Conservation (phyloP, 2,113 vertebrate species). For the Menidia beryllina region DNA sequence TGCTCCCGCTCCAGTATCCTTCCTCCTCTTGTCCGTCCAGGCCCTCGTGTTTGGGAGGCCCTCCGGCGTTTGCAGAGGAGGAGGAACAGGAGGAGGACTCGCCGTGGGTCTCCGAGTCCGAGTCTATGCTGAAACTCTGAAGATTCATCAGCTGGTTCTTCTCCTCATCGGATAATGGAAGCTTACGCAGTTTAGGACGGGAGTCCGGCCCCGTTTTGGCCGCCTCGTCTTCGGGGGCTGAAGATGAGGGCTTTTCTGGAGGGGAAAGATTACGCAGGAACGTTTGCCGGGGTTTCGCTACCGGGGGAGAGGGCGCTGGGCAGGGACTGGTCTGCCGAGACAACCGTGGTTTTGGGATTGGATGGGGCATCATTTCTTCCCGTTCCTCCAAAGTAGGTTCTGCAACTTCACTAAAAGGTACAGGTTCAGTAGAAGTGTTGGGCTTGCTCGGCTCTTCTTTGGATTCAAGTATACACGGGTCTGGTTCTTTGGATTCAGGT, state of each 20-base stretch:
- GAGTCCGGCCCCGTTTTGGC: slow-evolving; percentile 31
- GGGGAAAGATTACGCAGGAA: slow-evolving; percentile 6
- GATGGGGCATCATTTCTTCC: slow-evolving; percentile 4
- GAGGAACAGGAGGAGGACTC: slow-evolving; percentile 80
- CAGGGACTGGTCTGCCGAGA: slow-evolving; percentile 39
- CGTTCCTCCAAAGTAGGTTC: slow-evolving; percentile 9
- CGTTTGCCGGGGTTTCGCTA: slow-evolving; percentile 75
- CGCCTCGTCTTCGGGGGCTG: neutral
- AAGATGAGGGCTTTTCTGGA: neutral
- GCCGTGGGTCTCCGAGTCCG: slow-evolving; percentile 73
- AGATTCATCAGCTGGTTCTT: slow-evolving; percentile 84
- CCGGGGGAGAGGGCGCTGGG: slow-evolving; percentile 50
- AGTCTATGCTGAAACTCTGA: slow-evolving; percentile 80
- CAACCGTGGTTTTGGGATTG: slow-evolving; percentile 76
- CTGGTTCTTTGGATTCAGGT: slow-evolving; percentile 9
- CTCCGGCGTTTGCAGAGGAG: slow-evolving; percentile 71
- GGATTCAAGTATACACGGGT: slow-evolving; percentile 6
- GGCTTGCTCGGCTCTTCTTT: slow-evolving; percentile 11
- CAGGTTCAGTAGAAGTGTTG: neutral
- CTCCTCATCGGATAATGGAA: slow-evolving; percentile 80
- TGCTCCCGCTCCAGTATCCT: slow-evolving; percentile 74
- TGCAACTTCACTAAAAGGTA: neutral
- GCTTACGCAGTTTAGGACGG: slow-evolving; percentile 76
- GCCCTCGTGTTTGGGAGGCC: slow-evolving; percentile 47
- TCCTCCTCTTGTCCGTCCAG: slow-evolving; percentile 74